Percentiles rank a stretch among this genome's conserved stretches.
Conservation (phyloP, 2,797 vertebrate genomes). For the Poeciliopsis infans region DNA sequence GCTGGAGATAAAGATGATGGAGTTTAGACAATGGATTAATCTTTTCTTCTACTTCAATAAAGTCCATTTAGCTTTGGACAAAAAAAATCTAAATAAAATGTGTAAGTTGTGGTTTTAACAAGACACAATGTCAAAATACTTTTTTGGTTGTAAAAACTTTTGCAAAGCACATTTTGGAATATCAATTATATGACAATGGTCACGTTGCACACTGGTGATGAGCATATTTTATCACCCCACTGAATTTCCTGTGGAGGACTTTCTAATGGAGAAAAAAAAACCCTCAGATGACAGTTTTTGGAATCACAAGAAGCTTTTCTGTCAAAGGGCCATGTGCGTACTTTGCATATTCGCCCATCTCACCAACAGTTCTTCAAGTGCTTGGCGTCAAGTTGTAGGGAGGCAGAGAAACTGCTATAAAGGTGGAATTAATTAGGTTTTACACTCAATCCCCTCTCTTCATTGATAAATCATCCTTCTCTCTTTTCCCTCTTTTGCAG, state of each 20-base stretch:
- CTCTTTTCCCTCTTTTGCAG: not conserved
- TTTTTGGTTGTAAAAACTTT: not conserved
- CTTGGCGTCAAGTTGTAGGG: slow-evolving; percentile 15
- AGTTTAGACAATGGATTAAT: not conserved
- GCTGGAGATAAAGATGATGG: not conserved
- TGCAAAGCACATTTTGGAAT: not conserved
- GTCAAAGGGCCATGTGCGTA: not conserved
- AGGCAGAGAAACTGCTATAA: slow-evolving; percentile 3
- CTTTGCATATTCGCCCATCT: not conserved
- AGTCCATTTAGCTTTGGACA: not conserved
- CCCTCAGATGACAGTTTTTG: not conserved
- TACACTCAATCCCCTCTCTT: not conserved
- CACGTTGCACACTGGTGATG: not conserved
- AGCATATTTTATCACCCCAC: not conserved
- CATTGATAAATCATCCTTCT: not conserved
- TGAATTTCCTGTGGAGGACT: not conserved
- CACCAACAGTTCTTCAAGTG: not conserved
- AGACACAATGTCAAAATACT: not conserved
- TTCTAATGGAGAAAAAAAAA: not conserved
- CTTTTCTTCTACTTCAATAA: not conserved
- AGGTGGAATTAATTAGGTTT: slow-evolving; percentile 30
- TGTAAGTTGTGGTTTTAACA: not conserved
- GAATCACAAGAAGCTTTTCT: slow-evolving; percentile 3
- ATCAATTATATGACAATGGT: not conserved
- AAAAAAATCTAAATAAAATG: not conserved